Evolutionary conservation across 2,113 vertebrate species (phyloP).

Genomic region (Ceyx cyanopectus): DNA sequence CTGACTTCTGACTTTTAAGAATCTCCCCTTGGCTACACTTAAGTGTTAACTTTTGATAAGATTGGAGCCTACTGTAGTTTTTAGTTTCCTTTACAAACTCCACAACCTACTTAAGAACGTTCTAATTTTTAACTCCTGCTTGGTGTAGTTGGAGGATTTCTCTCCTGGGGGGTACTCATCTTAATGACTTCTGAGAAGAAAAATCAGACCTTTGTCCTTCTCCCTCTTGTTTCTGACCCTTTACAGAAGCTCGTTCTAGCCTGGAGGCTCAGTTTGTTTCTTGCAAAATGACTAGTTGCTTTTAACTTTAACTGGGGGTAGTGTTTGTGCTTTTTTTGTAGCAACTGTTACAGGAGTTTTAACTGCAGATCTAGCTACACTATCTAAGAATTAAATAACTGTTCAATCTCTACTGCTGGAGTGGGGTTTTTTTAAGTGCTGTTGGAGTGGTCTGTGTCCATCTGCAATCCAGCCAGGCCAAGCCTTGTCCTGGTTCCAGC

Average conservation of each 20-base stretch:
- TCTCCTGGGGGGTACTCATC: background rate
- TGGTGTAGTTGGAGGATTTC: background rate
- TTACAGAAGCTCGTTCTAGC: constrained; percentile 42
- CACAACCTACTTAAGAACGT: background rate
- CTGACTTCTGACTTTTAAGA: constrained; percentile 4
- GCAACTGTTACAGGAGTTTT: constrained; percentile 58
- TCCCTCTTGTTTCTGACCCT: background rate
- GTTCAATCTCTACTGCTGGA: background rate
- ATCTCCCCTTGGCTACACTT: background rate
- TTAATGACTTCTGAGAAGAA: constrained; percentile 5
- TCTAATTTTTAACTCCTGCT: constrained; percentile 4
- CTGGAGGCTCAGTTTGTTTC: constrained; percentile 51
- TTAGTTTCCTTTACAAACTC: background rate
- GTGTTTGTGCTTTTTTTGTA: constrained; percentile 71
- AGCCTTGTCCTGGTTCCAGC: fast-evolving
- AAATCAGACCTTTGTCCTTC: constrained; percentile 15
- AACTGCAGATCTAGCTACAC: constrained; percentile 48
- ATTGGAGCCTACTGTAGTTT: constrained; percentile 8
- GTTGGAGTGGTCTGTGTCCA: background rate
- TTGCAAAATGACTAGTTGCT: constrained; percentile 49
- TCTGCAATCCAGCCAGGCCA: fast-evolving
- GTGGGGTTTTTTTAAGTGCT: background rate
- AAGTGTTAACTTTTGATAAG: background rate
- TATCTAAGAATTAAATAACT: constrained; percentile 56
- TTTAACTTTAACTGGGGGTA: constrained; percentile 55